Base-by-base conservation (phyloP, 2,113 vertebrate genomes). In the Polyodon spathula region DNA sequence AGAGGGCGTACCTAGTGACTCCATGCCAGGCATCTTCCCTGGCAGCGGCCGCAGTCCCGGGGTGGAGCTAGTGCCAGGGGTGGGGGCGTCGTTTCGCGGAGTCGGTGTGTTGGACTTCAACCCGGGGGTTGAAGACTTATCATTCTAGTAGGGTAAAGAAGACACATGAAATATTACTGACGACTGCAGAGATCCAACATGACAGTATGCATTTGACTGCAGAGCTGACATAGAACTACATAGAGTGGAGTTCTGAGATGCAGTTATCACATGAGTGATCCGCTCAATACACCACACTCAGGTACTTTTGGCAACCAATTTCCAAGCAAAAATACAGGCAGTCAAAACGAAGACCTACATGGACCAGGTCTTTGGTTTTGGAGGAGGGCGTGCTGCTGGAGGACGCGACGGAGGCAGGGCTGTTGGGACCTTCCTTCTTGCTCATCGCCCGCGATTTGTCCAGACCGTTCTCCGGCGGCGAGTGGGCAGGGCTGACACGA, bases 351-450 rank as follows among this genome's bases (percentile, higher is more conserved):
- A 27, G 27, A 74, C 92, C 92, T 91, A 98, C 96, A 89, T 95
- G 95, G 83, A 90, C 91, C 74, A 95, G 92, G 85, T 99, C 96
- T 93, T 99, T 99, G 89, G 93, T 93, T 85, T 98, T 98, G 68
- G 95, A 97, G 63, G 96, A 98, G 60, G 94, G 95, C 66, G 94
- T 99, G 79, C 96, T 98, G 73, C 96, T 97, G 41, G 96, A 99
- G 16, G 96, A 99, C 4, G 96, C 96, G 70, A 98, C 93, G 4
- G 96, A 99, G 0, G 96, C 95, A 0, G 96, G 96, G 72, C 96
- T 99, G 76, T 95, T 93, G 2, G 96, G 95, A 0, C 94, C 93
- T 80, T 99, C 96, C 76, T 99, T 99, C 84, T 98, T 98, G 66
- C 92, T 85, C 63, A 27, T 27, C 27, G 95, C 87, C 53, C 94